Conservation (phyloP, 1,140 invertebrate genomes). For the Calephelis virginiensis region DNA sequence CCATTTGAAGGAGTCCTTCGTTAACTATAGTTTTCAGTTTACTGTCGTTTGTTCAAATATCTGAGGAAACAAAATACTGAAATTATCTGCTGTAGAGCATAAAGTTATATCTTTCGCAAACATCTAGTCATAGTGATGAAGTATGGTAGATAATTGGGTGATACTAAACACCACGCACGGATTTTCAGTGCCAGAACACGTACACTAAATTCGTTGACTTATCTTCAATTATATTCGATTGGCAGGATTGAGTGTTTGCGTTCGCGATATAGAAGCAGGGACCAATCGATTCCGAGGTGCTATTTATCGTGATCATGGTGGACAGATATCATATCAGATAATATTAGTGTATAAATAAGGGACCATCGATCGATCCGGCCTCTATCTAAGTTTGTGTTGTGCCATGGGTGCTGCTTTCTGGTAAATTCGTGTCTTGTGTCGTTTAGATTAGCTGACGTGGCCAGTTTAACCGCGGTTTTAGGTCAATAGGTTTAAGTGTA, state of each 20-base stretch:
- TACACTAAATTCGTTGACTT: slow-evolving; percentile 35
- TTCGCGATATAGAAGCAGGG: slow-evolving; percentile 52
- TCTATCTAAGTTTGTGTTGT: slow-evolving; percentile 70
- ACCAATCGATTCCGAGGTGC: slow-evolving; percentile 68
- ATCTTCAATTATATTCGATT: slow-evolving; percentile 62
- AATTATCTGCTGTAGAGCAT: slow-evolving; percentile 66
- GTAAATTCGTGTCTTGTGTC: slow-evolving; percentile 31
- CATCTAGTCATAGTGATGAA: slow-evolving; percentile 54
- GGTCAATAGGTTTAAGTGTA: slow-evolving; percentile 33
- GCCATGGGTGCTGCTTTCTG: slow-evolving; percentile 24
- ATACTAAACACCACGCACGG: slow-evolving; percentile 46
- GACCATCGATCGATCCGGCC: slow-evolving; percentile 73
- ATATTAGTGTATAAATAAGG: slow-evolving; percentile 76
- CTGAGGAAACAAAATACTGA: slow-evolving; percentile 43
- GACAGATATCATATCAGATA: slow-evolving; percentile 76
- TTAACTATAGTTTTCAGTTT: background rate
- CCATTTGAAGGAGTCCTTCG: background rate
- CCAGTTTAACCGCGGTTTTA: background rate
- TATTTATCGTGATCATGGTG: slow-evolving; percentile 72
- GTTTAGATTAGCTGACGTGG: slow-evolving; percentile 24
- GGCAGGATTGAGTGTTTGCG: slow-evolving; percentile 71
- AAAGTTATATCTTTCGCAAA: slow-evolving; percentile 70
- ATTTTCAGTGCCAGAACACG: slow-evolving; percentile 36
- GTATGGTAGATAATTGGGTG: slow-evolving; percentile 53
- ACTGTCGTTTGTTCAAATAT: background rate